These are phyloP conservation scores for Cygnus atratus DNA, from an alignment of 2,113 vertebrate species.

Conservation along the genomic window DNA sequence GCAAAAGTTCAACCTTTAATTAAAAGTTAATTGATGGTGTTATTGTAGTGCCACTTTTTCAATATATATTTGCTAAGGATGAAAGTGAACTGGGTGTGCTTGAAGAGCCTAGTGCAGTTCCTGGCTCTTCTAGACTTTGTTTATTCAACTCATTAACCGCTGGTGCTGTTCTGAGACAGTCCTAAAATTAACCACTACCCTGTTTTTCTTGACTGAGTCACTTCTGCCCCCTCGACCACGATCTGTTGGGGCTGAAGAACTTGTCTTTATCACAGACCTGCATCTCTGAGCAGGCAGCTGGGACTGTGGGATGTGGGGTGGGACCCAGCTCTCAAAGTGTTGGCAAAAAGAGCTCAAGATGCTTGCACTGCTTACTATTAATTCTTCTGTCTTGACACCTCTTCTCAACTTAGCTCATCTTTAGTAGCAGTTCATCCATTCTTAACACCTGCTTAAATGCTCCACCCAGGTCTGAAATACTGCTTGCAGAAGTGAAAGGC, in stretches of 20 bases:
- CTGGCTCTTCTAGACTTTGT: background rate
- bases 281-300: background rate
- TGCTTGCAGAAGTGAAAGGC: background rate
- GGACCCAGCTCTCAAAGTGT: background rate
- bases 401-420: background rate
- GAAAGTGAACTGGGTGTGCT: constrained; percentile 32
- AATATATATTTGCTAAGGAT: constrained; percentile 19
- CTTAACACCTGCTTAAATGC: background rate
- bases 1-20: constrained; percentile 54
- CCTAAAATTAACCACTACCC: constrained; percentile 10
- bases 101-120: constrained; percentile 1
- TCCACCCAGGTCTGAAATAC: background rate
- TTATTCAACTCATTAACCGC: background rate
- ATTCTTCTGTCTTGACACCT: background rate
- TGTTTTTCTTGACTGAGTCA: constrained; percentile 26
- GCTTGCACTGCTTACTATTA: background rate
- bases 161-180: background rate
- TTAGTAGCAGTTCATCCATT: background rate
- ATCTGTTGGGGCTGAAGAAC: background rate
- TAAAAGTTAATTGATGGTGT: constrained; percentile 55
- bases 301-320: background rate
- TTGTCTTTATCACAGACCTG: background rate
- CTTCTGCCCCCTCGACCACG: background rate
- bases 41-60: constrained; percentile 35
- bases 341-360: background rate